Conservation (phyloP, 2,888 invertebrate species). For the Coelogynopora nodosa region DNA sequence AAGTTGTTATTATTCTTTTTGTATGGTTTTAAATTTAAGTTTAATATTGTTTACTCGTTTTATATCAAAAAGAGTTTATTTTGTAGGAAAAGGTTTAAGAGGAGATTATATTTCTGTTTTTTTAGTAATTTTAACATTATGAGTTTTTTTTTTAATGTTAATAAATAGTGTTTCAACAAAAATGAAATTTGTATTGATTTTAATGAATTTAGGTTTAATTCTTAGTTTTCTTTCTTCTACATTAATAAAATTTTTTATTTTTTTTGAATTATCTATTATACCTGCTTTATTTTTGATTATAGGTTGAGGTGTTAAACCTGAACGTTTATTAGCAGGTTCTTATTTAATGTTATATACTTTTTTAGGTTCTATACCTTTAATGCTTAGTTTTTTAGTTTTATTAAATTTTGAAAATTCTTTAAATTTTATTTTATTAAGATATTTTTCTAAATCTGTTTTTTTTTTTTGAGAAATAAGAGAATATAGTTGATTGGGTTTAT, state of each 20-base stretch:
- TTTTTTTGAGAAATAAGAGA: conserved; percentile 5
- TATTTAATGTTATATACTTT: conserved; percentile 73
- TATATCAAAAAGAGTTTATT: conserved; percentile 1
- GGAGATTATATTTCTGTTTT: conserved; percentile 65
- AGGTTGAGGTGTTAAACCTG: conserved; percentile 70
- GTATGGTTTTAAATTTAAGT: conserved; percentile 35
- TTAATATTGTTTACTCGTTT: conserved; percentile 10
- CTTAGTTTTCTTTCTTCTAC: conserved; percentile 66
- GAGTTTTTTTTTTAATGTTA: conserved; percentile 67
- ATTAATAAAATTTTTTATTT: conserved; percentile 70
- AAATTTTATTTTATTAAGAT: conserved; percentile 5
- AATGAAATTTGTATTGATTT: conserved; percentile 48
- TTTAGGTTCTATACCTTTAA: conserved; percentile 69
- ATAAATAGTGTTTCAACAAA: conserved; percentile 63
- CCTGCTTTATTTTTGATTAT: conserved; percentile 70
- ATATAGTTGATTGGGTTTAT: neutral
- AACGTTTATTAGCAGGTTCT: conserved; percentile 69
- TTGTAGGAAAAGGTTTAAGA: conserved; percentile 27
- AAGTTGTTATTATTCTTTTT: conserved; percentile 64
- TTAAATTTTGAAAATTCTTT: conserved; percentile 6
- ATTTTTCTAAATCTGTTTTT: neutral
- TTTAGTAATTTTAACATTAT: conserved; percentile 65
- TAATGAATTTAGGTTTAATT: conserved; percentile 59
- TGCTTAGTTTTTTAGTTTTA: conserved; percentile 54
- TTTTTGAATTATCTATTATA: conserved; percentile 71